A percentile compares a stretch with the other conserved stretches of the same genome.
phyloP scores from a whole-genome alignment of 1,140 invertebrate species.

The Apis florea region DNA sequence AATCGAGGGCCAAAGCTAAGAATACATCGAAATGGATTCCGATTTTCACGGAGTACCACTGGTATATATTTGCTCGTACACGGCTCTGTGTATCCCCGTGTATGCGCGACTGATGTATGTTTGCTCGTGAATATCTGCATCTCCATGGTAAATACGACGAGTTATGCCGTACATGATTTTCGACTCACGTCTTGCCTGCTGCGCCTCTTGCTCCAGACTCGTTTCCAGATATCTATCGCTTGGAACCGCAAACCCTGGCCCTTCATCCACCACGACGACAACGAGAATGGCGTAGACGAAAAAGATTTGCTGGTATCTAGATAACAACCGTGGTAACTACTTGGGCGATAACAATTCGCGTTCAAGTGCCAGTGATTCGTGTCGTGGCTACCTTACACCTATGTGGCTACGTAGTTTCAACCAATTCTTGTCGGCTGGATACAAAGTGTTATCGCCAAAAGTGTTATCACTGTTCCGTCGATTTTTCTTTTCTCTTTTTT shows the following conservation, averaged over 20 bases:
- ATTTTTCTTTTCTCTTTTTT: slow-evolving; percentile 12
- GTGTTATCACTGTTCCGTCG: too few species aligned
- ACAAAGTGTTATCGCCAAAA: slow-evolving; percentile 35
- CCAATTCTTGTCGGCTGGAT: slow-evolving; percentile 31
- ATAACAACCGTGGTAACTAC: slow-evolving; percentile 36
- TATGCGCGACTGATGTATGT: slow-evolving; percentile 47
- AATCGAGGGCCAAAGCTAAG: background rate
- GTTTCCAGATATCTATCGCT: slow-evolving; percentile 16
- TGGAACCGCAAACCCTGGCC: slow-evolving; percentile 1
- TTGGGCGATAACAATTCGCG: slow-evolving; percentile 33
- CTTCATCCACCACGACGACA: background rate
- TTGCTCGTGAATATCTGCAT: slow-evolving; percentile 59
- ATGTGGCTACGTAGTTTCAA: background rate
- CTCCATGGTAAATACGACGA: slow-evolving; percentile 53
- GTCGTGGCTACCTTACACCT: background rate
- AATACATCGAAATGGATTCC: slow-evolving; percentile 12
- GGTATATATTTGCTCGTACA: slow-evolving; percentile 18
- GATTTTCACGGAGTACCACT: slow-evolving; percentile 9
- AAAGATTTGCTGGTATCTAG: slow-evolving; percentile 20
- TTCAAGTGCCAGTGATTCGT: slow-evolving; percentile 24
- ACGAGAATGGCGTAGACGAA: background rate
- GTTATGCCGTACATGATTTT: slow-evolving; percentile 40
- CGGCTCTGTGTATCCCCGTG: background rate
- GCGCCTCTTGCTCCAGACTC: background rate
- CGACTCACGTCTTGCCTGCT: slow-evolving; percentile 19